Evolutionary conservation across 2,797 vertebrate species (phyloP).

Genomic region (Cyprinodon diabolis): DNA sequence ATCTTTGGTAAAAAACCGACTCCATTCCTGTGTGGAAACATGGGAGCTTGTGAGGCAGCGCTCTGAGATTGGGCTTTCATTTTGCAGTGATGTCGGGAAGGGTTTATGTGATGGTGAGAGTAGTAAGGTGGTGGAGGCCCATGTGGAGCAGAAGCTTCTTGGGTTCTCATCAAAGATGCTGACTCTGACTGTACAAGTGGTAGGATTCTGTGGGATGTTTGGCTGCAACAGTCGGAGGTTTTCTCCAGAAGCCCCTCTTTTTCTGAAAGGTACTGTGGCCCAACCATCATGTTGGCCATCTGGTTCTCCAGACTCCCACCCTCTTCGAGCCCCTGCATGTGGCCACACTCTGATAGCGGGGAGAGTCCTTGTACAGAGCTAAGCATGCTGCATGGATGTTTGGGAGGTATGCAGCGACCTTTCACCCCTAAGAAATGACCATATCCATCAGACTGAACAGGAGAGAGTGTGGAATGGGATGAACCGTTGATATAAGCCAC

Average conservation of each 20-base stretch:
- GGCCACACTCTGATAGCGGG: conserved; percentile 68
- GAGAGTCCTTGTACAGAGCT: conserved; percentile 64
- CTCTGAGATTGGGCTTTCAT: conserved; percentile 45
- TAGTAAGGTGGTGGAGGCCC: conserved; percentile 93
- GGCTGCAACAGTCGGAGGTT: conserved; percentile 65
- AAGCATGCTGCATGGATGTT: conserved; percentile 61
- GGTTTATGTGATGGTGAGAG: conserved; percentile 81
- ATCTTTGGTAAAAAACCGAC: conserved; percentile 68
- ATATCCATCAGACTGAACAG: conserved; percentile 89
- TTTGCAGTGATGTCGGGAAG: conserved; percentile 57
- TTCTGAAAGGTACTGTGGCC: conserved; percentile 78
- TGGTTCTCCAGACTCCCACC: conserved; percentile 75
- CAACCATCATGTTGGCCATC: conserved; percentile 89
- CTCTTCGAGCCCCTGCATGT: conserved; percentile 86
- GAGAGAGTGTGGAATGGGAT: conserved; percentile 80
- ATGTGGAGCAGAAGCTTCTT: conserved; percentile 70
- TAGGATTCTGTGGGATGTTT: conserved; percentile 69
- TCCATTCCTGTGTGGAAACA: conserved; percentile 54
- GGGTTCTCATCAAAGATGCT: conserved; percentile 48
- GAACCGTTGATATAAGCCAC: conserved; percentile 94
- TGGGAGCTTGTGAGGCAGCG: conserved; percentile 26
- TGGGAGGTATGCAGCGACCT: conserved; percentile 88
- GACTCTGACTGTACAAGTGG: conserved; percentile 57
- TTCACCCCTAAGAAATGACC: conserved; percentile 93
- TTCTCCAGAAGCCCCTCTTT: conserved; percentile 59